Evolutionary conservation across 2,797 vertebrate species (phyloP).

Genomic region (Cephalopachus bancanus): DNA sequence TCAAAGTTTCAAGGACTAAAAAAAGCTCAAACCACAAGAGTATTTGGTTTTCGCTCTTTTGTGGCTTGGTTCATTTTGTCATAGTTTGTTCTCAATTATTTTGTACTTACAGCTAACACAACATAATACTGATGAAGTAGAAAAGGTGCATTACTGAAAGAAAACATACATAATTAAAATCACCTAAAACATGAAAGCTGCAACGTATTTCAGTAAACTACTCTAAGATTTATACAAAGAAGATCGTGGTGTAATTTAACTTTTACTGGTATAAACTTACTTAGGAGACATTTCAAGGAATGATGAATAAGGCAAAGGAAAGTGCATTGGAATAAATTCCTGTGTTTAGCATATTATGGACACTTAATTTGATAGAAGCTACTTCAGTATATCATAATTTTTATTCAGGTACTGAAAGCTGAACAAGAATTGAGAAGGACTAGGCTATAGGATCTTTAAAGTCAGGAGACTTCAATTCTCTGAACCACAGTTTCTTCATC

Average conservation of each 20-base stretch:
- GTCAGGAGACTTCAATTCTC: constrained; percentile 13
- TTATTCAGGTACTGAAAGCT: constrained; percentile 45
- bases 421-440: constrained; percentile 31
- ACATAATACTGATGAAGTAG: constrained; percentile 75
- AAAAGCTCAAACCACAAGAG: constrained; percentile 82
- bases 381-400: constrained; percentile 47
- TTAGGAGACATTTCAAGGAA: constrained; percentile 37
- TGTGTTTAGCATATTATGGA: constrained; percentile 23
- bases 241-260: constrained; percentile 40
- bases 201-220: constrained; percentile 29
- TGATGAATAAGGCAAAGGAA: constrained; percentile 59
- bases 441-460: not conserved
- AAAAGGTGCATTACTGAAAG: constrained; percentile 65
- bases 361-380: constrained; percentile 24
- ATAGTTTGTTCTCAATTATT: constrained; percentile 80
- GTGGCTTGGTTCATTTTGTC: constrained; percentile 72
- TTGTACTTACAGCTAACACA: constrained; percentile 74
- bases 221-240: constrained; percentile 61
- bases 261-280: constrained; percentile 39
- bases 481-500: constrained; percentile 24
- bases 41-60: constrained; percentile 71
- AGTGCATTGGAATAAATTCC: constrained; percentile 53
- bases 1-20: constrained; percentile 82
- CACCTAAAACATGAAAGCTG: constrained; percentile 63
- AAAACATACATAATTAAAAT: constrained; percentile 72